Evolutionary conservation across 1,140 invertebrate species (phyloP).

Genomic region (Riptortus pedestris): DNA sequence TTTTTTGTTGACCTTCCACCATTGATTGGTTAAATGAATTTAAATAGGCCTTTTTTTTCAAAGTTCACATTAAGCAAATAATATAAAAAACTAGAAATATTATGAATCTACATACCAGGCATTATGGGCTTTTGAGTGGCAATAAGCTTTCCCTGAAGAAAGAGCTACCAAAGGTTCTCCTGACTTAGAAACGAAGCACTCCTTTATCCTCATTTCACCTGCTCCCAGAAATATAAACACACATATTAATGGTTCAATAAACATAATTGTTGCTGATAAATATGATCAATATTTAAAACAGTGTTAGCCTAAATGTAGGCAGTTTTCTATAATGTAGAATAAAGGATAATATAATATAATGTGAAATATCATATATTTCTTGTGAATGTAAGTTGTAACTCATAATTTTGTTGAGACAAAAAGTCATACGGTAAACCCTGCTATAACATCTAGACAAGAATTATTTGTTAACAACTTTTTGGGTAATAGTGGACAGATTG

Average conservation of each 20-base stretch:
- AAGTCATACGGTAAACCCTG: too few species aligned
- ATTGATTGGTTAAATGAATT: too few species aligned
- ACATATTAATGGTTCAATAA: slow-evolving; percentile 29
- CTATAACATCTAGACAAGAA: too few species aligned
- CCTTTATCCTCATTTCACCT: slow-evolving; percentile 43
- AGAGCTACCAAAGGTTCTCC: slow-evolving; percentile 54
- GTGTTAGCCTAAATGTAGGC: neutral
- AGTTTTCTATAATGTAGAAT: neutral
- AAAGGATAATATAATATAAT: neutral
- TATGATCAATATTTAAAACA: neutral
- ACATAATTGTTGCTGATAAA: slow-evolving; percentile 17
- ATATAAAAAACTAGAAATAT: too few species aligned
- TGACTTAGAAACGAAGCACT: slow-evolving; percentile 47
- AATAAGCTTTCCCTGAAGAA: slow-evolving; percentile 55
- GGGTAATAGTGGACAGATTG: too few species aligned
- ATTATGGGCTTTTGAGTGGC: slow-evolving; percentile 50
- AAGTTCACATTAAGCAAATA: too few species aligned
- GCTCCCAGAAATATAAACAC: slow-evolving; percentile 31
- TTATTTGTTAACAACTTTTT: too few species aligned
- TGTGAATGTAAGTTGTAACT: too few species aligned
- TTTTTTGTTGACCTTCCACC: too few species aligned
- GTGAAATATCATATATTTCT: too few species aligned
- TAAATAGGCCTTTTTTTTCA: too few species aligned
- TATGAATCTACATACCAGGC: slow-evolving; percentile 58
- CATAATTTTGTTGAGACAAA: too few species aligned